Percentiles rank a stretch among this genome's conserved stretches.
These are phyloP conservation scores for Lepus americanus DNA, from an alignment of 2,113 vertebrate genomes.

Conservation along the genomic window DNA sequence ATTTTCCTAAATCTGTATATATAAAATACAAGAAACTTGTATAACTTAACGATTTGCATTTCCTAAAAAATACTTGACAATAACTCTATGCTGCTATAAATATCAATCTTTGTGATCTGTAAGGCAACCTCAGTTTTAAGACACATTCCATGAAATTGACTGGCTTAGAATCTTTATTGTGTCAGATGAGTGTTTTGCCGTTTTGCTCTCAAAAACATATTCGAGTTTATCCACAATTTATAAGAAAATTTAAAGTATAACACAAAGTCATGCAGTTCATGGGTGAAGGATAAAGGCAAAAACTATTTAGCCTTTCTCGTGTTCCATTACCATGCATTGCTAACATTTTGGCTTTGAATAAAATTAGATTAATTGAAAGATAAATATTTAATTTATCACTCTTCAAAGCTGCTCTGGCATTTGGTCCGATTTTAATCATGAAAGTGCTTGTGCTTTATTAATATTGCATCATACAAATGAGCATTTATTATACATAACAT, in stretches of 20 bases:
- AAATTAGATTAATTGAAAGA: constrained; percentile 62
- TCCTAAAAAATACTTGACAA: neutral
- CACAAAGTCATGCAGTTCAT: neutral
- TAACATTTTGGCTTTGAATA: constrained; percentile 17
- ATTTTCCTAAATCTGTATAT: too few species aligned
- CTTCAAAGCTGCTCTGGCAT: constrained; percentile 40
- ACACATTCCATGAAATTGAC: neutral
- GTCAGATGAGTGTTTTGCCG: neutral
- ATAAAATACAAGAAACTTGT: too few species aligned
- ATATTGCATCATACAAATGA: constrained; percentile 55
- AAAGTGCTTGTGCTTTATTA: constrained; percentile 61
- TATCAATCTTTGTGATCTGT: neutral
- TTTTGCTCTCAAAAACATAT: neutral
- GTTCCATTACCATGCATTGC: neutral
- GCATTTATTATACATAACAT: constrained; percentile 39
- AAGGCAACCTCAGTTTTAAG: neutral
- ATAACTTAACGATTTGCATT: neutral
- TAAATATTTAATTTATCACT: constrained; percentile 57
- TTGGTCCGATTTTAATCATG: constrained; percentile 44
- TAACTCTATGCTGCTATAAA: neutral
- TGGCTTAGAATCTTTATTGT: neutral
- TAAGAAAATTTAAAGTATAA: neutral
- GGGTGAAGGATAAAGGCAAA: neutral
- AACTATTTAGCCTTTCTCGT: neutral
- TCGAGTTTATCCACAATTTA: neutral